Percentiles rank a stretch among this genome's conserved stretches.
Conservation (phyloP, 92 coral and sea anemone species). For the Bergia sp. region DNA sequence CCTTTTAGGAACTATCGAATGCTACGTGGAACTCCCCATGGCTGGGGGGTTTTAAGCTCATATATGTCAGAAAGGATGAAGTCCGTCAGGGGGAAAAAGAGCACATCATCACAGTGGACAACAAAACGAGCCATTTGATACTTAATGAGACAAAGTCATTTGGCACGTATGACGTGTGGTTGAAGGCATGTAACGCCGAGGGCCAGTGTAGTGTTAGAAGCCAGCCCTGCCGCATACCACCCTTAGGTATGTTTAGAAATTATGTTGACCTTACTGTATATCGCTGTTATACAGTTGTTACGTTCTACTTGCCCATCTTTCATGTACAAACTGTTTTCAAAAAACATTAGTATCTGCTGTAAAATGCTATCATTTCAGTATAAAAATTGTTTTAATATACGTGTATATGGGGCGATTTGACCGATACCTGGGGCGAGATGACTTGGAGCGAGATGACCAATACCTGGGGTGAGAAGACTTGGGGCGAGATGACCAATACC, state of each 20-base stretch:
- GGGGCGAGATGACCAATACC: too few species aligned
- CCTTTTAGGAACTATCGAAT: not conserved
- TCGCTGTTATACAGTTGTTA: too few species aligned
- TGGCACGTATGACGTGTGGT: not conserved
- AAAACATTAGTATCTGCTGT: too few species aligned
- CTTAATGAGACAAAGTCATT: not conserved
- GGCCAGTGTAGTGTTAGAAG: not conserved
- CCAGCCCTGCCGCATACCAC: not conserved
- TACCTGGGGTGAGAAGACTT: too few species aligned
- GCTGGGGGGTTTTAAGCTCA: not conserved
- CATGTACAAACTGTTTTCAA: too few species aligned
- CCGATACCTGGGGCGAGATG: too few species aligned
- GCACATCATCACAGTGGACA: not conserved
- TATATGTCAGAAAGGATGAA: not conserved
- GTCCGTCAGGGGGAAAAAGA: conserved; percentile 2
- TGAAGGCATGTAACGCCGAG: not conserved
- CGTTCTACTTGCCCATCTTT: too few species aligned
- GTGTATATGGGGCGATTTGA: too few species aligned
- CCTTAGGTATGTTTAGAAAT: not conserved
- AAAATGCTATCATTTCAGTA: too few species aligned
- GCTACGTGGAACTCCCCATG: conserved; percentile 10
- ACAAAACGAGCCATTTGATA: not conserved
- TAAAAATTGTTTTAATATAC: too few species aligned
- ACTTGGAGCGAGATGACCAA: too few species aligned
- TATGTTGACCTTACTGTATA: too few species aligned